Evolutionary conservation across 2,113 vertebrate genomes (phyloP), one percentile per base, ranked within the genome.

Genomic region (Pelecanoides urinatrix): DNA sequence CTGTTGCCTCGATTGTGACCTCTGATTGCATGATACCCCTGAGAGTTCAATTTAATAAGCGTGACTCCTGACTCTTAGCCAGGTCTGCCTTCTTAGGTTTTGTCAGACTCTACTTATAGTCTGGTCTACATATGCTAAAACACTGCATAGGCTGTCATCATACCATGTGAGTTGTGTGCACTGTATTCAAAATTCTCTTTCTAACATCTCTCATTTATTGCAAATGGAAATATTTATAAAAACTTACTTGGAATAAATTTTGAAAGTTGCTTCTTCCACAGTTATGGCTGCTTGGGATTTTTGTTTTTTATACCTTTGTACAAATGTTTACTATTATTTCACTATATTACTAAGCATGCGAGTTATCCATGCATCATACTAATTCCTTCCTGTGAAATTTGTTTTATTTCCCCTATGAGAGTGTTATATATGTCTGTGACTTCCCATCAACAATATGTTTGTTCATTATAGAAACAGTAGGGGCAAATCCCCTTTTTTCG

Each of bases 41-140:
- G 98, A 99, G 98, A 99, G 97, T 97, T 98, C 96, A 78, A 75
- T 97, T 97, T 99, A 99, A 99, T 98, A 99, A 98, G 98, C 99
- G 95, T 99, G 98, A 99, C 99, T 99, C 98, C 99, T 99, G 97
- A 97, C 97, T 98, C 98, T 98, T 98, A 98, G 97, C 97, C 98
- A 98, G 98, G 96, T 98, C 97, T 96, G 96, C 97, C 92, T 98
- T 95, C 90, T 87, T 95, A 97, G 91, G 92, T 97, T 97, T 97
- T 98, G 93, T 96, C 96, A 96, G 95, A 82, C 84, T 96, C 74
- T 96, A 9, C 97, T 79, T 76, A 81, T 95, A 95, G 74, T 96
- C 90, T 95, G 86, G 88, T 93, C 94, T 96, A 49, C 94, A 85
- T 90, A 88, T 95, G 93, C 96, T 97, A 94, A 95, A 97, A 95